Evolutionary conservation across 2,797 vertebrate species (phyloP), one percentile per base, ranked within the genome.

Genomic region (Bradypodion ventrale): DNA sequence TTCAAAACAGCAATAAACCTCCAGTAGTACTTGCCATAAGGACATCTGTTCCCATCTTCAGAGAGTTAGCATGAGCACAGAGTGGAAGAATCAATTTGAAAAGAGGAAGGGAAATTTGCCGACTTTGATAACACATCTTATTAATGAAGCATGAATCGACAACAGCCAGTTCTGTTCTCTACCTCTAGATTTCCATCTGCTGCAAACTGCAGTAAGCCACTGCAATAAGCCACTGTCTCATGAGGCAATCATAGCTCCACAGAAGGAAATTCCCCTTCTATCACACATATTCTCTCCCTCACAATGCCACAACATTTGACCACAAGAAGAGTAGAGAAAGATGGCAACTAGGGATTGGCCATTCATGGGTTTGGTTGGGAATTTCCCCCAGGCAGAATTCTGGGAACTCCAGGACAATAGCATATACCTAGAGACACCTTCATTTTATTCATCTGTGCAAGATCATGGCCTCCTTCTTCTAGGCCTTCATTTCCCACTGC

Each of bases 31-130:
- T 78, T 32, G 15, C 62, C 73, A 78, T 62, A 60, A 74, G 77
- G 42, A 74, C 85, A 49, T 23, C 16, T 21, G 21, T 46, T 49
- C 5, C 83, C 19, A 65, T 5, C 32, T 37, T 1, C 80, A 13
- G 7, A 85, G 75, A 81, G 56, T 79, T 10, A 86, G 75, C 59
- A 85, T 0, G 4, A 87, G 87, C 80, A 82, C 32, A 8, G 35
- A 90, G 84, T 87, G 76, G 88, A 87, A 93, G 86, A 92, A 92
- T 87, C 82, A 87, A 92, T 92, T 93, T 90, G 87, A 82, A 94
- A 81, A 87, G 87, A 87, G 90, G 80, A 90, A 77, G 83, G 16
- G 70, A 75, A 90, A 85, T 46, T 46, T 78, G 91, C 89, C 92
- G 87, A 88, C 82, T 89, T 52, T 0, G 90, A 92, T 92, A 89